Evolutionary conservation across 2,113 vertebrate species (phyloP).

Genomic region (Cynopterus brachyotis): DNA sequence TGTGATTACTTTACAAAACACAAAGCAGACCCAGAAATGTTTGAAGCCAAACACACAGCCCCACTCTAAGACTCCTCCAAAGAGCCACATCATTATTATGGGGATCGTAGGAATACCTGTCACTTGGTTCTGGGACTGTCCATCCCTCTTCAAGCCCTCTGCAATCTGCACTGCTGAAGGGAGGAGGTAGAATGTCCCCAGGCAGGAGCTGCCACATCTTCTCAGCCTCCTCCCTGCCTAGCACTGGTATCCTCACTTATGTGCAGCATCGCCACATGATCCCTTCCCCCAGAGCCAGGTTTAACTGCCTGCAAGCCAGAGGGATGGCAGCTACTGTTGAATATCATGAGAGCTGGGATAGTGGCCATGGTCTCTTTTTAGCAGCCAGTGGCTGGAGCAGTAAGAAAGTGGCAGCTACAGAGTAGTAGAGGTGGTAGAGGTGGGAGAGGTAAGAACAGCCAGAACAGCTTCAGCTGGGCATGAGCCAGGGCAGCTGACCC

Average conservation of each 20-base stretch:
- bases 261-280: conserved; percentile 37
- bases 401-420: background rate
- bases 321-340: background rate
- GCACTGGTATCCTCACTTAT: background rate
- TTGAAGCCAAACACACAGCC: background rate
- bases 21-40: background rate
- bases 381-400: background rate
- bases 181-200: background rate
- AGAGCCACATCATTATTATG: background rate
- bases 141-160: background rate
- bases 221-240: background rate
- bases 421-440: too few species aligned
- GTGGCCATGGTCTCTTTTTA: background rate
- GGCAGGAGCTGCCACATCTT: background rate
- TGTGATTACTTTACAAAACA: background rate
- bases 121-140: background rate
- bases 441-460: background rate
- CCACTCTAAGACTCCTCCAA: background rate
- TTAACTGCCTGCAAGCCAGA: background rate
- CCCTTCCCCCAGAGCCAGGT: conserved; percentile 25
- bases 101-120: background rate
- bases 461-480: background rate
- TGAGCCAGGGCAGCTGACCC: background rate
- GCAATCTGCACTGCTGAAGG: background rate
- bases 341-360: background rate